These are phyloP conservation scores for Cirrhinus mrigala DNA, from an alignment of 2,797 vertebrate genomes.

Conservation along the genomic window DNA sequence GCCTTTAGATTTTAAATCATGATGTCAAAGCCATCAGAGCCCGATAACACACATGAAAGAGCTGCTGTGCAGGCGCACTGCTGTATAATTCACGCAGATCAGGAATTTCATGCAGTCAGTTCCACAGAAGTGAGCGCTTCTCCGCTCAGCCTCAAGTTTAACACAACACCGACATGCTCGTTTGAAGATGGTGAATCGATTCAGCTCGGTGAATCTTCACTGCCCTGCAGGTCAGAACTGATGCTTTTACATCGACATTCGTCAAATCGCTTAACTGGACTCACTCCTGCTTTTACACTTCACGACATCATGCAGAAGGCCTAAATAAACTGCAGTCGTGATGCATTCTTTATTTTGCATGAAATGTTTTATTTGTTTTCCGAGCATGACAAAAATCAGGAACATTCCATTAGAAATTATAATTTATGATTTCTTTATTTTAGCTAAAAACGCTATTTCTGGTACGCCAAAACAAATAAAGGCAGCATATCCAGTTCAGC, in stretches of 20 bases:
- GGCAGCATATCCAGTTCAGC: not conserved
- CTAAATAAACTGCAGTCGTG: not conserved
- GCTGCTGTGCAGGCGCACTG: conserved; percentile 52
- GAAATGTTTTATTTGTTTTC: not conserved
- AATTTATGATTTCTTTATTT: not conserved
- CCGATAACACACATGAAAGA: conserved; percentile 74
- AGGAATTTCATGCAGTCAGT: conserved; percentile 54
- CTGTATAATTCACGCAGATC: conserved; percentile 37
- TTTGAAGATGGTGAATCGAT: conserved; percentile 81
- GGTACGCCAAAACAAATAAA: not conserved
- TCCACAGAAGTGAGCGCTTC: conserved; percentile 77
- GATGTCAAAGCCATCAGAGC: conserved; percentile 67
- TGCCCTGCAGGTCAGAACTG: conserved; percentile 74
- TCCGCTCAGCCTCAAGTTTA: conserved; percentile 74
- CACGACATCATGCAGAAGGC: conserved; percentile 18
- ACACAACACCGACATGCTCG: conserved; percentile 79
- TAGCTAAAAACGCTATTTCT: not conserved
- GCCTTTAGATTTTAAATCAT: conserved; percentile 68
- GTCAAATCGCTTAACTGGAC: conserved; percentile 57
- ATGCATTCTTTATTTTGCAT: not conserved
- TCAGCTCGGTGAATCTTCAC: conserved; percentile 69
- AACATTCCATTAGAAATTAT: not conserved
- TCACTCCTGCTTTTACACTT: conserved; percentile 17
- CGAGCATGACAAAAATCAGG: not conserved
- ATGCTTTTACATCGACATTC: conserved; percentile 76